Percentiles rank a stretch among this genome's conserved stretches.
phyloP scores from a whole-genome alignment of 1,140 invertebrate genomes.

The Bombus impatiens region DNA sequence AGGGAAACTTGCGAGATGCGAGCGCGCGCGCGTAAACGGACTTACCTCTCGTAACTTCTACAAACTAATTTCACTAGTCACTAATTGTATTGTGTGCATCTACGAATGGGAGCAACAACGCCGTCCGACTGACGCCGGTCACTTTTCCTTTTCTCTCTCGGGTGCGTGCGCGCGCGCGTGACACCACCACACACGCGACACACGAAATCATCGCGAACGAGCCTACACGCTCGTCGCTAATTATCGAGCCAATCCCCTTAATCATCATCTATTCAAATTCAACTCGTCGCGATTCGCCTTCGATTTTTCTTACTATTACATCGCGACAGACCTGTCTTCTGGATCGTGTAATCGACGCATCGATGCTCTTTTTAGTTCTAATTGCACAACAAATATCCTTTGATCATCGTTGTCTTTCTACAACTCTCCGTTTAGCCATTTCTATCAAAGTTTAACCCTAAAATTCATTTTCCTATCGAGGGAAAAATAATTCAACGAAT shows the following conservation, averaged over 20 bases:
- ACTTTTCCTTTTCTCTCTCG: slow-evolving; percentile 32
- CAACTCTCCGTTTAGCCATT: too few species aligned
- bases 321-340: background rate
- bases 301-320: background rate
- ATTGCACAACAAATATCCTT: too few species aligned
- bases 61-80: slow-evolving; percentile 74
- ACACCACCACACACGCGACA: background rate
- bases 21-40: slow-evolving; percentile 63
- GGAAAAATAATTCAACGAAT: background rate
- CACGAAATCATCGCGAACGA: background rate
- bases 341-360: slow-evolving; percentile 15
- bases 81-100: slow-evolving; percentile 79
- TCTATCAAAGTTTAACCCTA: too few species aligned
- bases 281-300: background rate
- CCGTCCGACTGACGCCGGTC: slow-evolving; percentile 48
- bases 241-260: slow-evolving; percentile 1
- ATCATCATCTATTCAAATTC: background rate
- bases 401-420: too few species aligned
- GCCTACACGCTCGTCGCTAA: background rate
- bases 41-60: slow-evolving; percentile 74
- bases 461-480: too few species aligned
- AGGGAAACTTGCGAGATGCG: slow-evolving; percentile 23
- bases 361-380: background rate
- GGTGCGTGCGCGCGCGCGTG: background rate
- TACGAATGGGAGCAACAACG: slow-evolving; percentile 81